These are phyloP conservation scores for Miichthys miiuy DNA, from an alignment of 2,797 vertebrate species.

Conservation along the genomic window DNA sequence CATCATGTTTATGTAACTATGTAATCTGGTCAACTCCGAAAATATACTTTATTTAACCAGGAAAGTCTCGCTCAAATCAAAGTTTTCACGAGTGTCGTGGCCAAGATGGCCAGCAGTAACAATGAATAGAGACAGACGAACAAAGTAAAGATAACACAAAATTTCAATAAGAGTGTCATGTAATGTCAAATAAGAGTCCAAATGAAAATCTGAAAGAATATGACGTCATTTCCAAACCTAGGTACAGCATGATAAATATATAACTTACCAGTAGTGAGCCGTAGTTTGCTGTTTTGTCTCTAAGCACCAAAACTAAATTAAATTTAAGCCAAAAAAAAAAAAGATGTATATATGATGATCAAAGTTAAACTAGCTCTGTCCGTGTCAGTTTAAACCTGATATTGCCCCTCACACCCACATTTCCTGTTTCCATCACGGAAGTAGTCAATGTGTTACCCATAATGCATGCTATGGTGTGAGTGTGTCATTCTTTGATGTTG, in stretches of 20 bases:
- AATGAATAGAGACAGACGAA: not conserved
- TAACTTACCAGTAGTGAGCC: conserved; percentile 31
- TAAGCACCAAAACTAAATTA: not conserved
- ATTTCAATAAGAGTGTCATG: not conserved
- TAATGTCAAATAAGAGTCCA: not conserved
- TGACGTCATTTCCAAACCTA: not conserved
- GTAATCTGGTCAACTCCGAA: not conserved
- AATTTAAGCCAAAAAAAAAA: no score
- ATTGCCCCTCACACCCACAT: not conserved
- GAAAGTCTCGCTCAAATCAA: no score
- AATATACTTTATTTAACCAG: not conserved
- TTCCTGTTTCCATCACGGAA: conserved; percentile 45
- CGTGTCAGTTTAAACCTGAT: not conserved
- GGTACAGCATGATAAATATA: not conserved
- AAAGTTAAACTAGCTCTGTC: no score
- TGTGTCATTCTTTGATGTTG: not conserved
- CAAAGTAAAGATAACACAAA: not conserved
- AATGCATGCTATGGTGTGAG: not conserved
- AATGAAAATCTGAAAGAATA: not conserved
- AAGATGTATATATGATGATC: no score
- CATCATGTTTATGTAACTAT: no score
- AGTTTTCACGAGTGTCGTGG: not conserved
- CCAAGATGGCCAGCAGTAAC: not conserved
- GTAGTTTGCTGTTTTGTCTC: not conserved
- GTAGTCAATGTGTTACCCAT: conserved; percentile 14